Evolutionary conservation across 2,113 vertebrate genomes (phyloP).

Genomic region (Aramus guarauna): DNA sequence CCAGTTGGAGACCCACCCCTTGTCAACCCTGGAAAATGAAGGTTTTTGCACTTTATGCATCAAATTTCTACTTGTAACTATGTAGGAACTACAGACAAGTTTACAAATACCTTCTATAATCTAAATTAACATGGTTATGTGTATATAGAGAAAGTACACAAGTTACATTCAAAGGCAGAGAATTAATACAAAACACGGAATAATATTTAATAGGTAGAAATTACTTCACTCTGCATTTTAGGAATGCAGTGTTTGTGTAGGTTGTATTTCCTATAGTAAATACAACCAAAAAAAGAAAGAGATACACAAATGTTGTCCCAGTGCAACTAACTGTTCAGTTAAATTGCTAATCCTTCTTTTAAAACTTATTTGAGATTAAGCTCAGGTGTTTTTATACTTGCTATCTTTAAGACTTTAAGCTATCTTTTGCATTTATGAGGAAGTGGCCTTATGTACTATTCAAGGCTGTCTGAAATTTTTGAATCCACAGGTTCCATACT

Average conservation of each 20-base stretch:
- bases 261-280: not conserved
- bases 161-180: not conserved
- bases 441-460: not conserved
- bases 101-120: not conserved
- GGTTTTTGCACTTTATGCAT: accelerated
- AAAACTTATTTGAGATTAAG: constrained; percentile 31
- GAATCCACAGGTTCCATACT: not conserved
- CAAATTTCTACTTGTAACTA: not conserved
- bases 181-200: not conserved
- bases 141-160: not conserved
- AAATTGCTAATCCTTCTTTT: constrained; percentile 24
- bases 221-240: not conserved
- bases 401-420: not conserved
- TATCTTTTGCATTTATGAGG: not conserved
- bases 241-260: no score
- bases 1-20: not conserved
- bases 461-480: not conserved
- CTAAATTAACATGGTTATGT: not conserved
- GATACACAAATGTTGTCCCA: not conserved
- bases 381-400: not conserved
- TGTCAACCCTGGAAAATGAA: not conserved
- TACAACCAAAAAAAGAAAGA: not conserved
- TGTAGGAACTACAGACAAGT: not conserved
- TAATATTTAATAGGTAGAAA: not conserved
- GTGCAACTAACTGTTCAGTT: not conserved